Base-by-base conservation (phyloP, 2,888 invertebrate species). In the Mythimna ferrago region DNA sequence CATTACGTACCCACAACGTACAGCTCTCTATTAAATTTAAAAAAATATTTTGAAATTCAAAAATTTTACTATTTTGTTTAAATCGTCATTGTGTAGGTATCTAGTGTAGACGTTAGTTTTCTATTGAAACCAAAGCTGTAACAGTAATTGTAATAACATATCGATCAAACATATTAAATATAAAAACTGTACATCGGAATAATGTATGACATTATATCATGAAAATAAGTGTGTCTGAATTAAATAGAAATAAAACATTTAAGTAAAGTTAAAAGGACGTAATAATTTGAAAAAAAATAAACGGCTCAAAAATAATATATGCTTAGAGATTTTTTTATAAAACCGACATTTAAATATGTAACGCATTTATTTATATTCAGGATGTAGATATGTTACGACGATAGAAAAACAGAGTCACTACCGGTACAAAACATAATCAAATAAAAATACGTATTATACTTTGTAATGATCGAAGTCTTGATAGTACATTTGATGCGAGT, bases 81-180 rank as follows among this genome's bases (percentile, higher is more conserved):
- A 38, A 16, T 63, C 71, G 63, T 60, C 74, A 75, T 70, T 82
- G 65, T 32, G 41, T 58, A 73, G 38, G 6, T 61, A 61, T 10
- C 21, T 61, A 61, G 44, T 51, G n/a, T 66, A 73, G 67, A 72
- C 61, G 16, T 73, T 78, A 83, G 64, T 72, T 83, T 76, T 79
- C 9, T 66, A 70, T 71, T 65, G 70, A 84, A 77, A 81, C 84
- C 86, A 84, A 85, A 84, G 83, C 73, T 54, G 66, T 70, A 48
- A 71, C 56, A 62, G 21, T 67, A 65, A 67, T 54, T 38, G 26
- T 26, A 26, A 26, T 26, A 73, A 57, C 32, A 56, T 64, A 66
- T 41, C 41, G 3, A 66, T 41, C 19, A n/a, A n/a, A 53, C 9
- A 38, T 19, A 26, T 26, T 54, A 54, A 51, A 35, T 51, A 51